These are phyloP conservation scores for Nycticorax nycticorax DNA, from an alignment of 2,113 vertebrate genomes.

Conservation along the genomic window DNA sequence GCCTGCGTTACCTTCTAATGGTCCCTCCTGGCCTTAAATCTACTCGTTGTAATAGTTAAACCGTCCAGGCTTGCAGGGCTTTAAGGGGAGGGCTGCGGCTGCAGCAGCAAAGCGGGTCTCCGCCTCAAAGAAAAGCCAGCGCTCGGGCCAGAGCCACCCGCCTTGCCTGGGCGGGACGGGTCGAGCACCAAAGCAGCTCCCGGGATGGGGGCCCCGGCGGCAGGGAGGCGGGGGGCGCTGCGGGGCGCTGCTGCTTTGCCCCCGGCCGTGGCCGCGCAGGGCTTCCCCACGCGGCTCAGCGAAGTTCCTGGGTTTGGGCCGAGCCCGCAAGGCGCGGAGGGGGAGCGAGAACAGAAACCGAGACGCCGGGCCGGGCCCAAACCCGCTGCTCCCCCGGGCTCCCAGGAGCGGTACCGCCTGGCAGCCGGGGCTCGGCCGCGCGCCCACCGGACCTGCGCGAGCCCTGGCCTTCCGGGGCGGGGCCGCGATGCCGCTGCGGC, in stretches of 20 bases:
- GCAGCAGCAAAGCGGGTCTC: not conserved
- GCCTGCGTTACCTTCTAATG: accelerated
- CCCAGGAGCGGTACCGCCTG: too few species aligned
- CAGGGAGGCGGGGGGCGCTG: too few species aligned
- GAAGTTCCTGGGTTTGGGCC: not conserved
- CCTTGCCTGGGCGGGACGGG: not conserved
- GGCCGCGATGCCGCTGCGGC: not conserved
- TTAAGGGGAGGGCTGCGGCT: not conserved
- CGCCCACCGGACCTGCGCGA: too few species aligned
- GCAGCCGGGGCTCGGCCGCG: not conserved
- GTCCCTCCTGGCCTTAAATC: not conserved
- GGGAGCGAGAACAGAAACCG: too few species aligned
- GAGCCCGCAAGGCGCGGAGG: not conserved
- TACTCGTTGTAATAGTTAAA: not conserved
- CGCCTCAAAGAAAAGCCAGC: not conserved
- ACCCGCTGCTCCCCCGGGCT: too few species aligned
- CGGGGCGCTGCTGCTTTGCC: not conserved
- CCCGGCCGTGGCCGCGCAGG: too few species aligned
- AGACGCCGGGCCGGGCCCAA: too few species aligned
- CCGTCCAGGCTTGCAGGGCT: not conserved
- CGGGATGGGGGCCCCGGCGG: too few species aligned
- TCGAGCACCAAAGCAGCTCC: not conserved
- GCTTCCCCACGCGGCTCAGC: accelerated
- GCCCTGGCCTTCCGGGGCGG: not conserved
- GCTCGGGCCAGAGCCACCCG: too few species aligned